Evolutionary conservation across 2,113 vertebrate species (phyloP), one percentile per base, ranked within the genome.

Genomic region (Mesoclemmys tuberculata): DNA sequence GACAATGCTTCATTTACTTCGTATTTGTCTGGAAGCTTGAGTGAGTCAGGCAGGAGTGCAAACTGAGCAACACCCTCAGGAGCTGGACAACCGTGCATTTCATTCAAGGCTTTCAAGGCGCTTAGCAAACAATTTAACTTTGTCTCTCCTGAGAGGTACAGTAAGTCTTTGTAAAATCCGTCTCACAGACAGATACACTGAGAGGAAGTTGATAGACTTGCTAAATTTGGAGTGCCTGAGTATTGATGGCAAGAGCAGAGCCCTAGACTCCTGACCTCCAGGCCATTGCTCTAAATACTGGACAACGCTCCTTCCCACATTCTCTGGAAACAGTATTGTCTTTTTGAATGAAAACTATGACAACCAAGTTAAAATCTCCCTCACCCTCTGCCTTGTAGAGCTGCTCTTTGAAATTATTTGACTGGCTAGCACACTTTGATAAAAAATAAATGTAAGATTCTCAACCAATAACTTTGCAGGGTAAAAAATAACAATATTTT

Each of bases 41-140:
- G 82, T 90, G 54, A 58, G 18, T 87, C 1, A 0, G 54, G 0
- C 0, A 56, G 1, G 3, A 80, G 29, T 0, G 0, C 4, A 1
- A 1, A 55, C 68, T 82, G 82, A 93, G 48, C 64, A 86, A 80
- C 29, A 52, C 6, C 86, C 88, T 89, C 46, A 80, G 92, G 89
- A 95, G n/a, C 0, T 74, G 88, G 93, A 92, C 80, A 75, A 19
- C 0, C 0, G 18, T 44, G 31, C 80, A 85, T 92, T 81, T 77
- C 78, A 51, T 44, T 68, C 80, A 81, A 77, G 41, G 75, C 94
- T 71, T 27, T 94, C 71, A 82, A 85, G 68, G 87, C 75, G 68
- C 85, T 91, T 5, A 21, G 44, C 51, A 79, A 93, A 85, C 0
- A 1, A 41, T 71, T 94, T 84, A 95, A 90, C 61, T 95, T 46